Base-by-base conservation (phyloP, 2,113 vertebrate genomes). In the Ursus arctos region DNA sequence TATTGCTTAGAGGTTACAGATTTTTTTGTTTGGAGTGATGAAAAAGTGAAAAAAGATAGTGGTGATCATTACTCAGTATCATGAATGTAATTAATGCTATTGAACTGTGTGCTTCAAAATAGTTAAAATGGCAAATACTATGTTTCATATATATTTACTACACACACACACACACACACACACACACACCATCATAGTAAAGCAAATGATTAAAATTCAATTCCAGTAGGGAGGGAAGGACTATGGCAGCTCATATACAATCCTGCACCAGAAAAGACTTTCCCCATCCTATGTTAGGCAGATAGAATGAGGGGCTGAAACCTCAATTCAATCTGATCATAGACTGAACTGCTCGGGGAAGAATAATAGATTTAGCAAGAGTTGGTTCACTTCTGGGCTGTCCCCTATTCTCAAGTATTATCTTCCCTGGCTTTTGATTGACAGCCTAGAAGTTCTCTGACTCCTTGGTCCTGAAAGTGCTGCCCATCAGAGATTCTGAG, bases 1-100 rank as follows among this genome's bases (percentile, higher is more conserved):
- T 59, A 24, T 88, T 80, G 26, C 84, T 81, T 88, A 47, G 33
- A 36, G 49, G 49, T 80, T 59, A 93, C 22, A 51, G 26, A 33
- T 33, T 79, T 94, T 65, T 97, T 77, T 91, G 49, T 85, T 88
- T 88, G 40, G 24, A 28, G 72, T 82, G 33, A 82, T n/a, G n/a
- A 84, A 95, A 92, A 93, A 86, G 31, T 91, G 13, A 13, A 88
- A 92, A 91, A 2, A 80, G 53, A 49, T 0, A 84, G 36, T 57
- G 36, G 59, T 55, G 13, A 79, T 59, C 12, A 40, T 55, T 94
- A 47, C 88, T 80, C 65, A 80, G 28, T 59, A 79, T 4, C 74
- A 7, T 80, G 18, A 93, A 79, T 15, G 6, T 12, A 86, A 85
- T 59, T 74, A 90, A 90, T 59, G 21, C 7, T 53, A 88, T 10